Evolutionary conservation across 2,113 vertebrate species (phyloP).

Genomic region (Sialia sialis): DNA sequence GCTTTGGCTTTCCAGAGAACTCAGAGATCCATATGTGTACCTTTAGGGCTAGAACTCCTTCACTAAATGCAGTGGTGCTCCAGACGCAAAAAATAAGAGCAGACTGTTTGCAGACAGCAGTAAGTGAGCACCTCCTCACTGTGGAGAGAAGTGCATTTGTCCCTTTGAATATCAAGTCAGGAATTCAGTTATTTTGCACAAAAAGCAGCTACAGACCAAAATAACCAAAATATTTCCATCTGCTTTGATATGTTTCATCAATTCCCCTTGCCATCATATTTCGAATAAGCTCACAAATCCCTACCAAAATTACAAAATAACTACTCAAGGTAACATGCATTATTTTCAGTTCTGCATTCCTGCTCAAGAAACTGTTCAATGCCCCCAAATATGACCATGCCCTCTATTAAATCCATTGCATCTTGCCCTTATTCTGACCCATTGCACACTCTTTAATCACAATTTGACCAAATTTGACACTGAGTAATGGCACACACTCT

Average conservation of each 20-base stretch:
- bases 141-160: neutral
- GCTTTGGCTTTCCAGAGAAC: conserved; percentile 40
- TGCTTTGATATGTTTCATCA: neutral
- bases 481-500: neutral
- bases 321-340: neutral
- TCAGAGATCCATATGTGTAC: conserved; percentile 1
- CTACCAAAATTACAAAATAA: neutral
- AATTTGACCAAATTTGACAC: neutral
- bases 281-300: neutral
- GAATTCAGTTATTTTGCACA: neutral
- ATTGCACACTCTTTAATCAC: neutral
- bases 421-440: neutral
- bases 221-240: neutral
- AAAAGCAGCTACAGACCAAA: neutral
- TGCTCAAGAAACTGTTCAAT: neutral
- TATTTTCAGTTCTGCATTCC: neutral
- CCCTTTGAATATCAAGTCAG: neutral
- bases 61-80: neutral
- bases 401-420: neutral
- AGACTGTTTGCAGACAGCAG: neutral
- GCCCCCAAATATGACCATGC: neutral
- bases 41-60: neutral
- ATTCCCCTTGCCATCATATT: neutral
- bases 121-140: neutral
- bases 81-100: neutral